Base-by-base conservation (phyloP, 2,797 vertebrate species). In the Sylvilagus floridanus region DNA sequence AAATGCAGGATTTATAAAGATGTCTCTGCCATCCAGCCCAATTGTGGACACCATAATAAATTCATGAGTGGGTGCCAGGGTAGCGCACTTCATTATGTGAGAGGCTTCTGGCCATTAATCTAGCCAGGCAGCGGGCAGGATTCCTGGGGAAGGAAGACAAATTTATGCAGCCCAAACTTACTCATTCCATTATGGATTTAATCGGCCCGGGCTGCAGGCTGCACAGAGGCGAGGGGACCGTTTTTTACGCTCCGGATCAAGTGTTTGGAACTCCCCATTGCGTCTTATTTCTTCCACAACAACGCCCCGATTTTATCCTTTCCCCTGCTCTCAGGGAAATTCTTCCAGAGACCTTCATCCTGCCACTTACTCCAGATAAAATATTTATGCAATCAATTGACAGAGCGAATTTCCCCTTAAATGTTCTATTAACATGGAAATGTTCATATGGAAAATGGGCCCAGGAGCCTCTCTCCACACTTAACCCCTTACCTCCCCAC, bases 21-120 rank as follows among this genome's bases (percentile, higher is more conserved):
- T 98, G 99, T 99, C 98, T 99, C 98, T 98, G 98, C 98, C 98
- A 96, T 98, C 99, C 98, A 98, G 98, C 98, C 98, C 98, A 98
- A 98, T 99, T 99, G 99, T 99, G 99, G 99, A 99, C 99, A 99
- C 98, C 98, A 98, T 99, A 99, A 99, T 99, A 99, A 99, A 99
- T 99, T 99, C 99, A 99, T 98, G 98, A 99, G 98, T 98, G 98
- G 99, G 98, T 99, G 99, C 99, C 99, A 99, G 99, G 98, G 98
- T 98, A 99, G 99, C 99, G 97, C 99, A 99, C 98, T 99, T 99
- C 99, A 99, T 99, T 99, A 99, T 99, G 99, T 98, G 98, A 98
- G 97, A 98, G 98, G 98, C 98, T 98, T 99, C 98, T 98, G 98
- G 99, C 98, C 99, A 99, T 99, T 99, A 99, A 99, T 99, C 99